Conservation (phyloP, 2,888 invertebrate species). For the Ceraclea dissimilis region DNA sequence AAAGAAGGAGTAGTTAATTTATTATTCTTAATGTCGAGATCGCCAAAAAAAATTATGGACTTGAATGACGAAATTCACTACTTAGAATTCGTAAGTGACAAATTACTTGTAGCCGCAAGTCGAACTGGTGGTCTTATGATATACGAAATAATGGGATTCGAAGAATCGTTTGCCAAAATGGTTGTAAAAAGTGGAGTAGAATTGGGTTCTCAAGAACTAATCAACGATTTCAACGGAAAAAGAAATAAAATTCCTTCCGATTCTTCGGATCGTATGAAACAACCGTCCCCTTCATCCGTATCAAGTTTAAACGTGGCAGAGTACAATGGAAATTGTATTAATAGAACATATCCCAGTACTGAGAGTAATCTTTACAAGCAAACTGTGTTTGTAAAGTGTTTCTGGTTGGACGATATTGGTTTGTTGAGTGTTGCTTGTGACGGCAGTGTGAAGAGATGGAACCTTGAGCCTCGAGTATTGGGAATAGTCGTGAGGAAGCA, state of each 20-base stretch:
- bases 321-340: constrained; percentile 28
- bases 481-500: constrained; percentile 38
- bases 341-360: constrained; percentile 33
- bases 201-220: constrained; percentile 43
- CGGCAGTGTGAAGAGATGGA: constrained; percentile 41
- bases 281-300: constrained; percentile 14
- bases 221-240: constrained; percentile 41
- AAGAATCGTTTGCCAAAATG: constrained; percentile 39
- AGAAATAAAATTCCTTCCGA: background rate
- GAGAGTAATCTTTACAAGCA: constrained; percentile 33
- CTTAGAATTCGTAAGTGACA: constrained; percentile 36
- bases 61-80: constrained; percentile 37
- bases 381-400: constrained; percentile 37
- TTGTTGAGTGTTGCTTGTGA: constrained; percentile 40
- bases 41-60: constrained; percentile 36
- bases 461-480: constrained; percentile 32
- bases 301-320: constrained; percentile 9
- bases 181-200: constrained; percentile 37
- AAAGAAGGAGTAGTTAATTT: constrained; percentile 40
- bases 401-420: constrained; percentile 34
- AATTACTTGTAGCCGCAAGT: constrained; percentile 39
- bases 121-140: constrained; percentile 42
- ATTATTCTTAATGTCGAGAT: constrained; percentile 39
- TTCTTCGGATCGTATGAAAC: constrained; percentile 1
- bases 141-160: constrained; percentile 19